These are phyloP conservation scores for Athripsodes cinereus DNA, from an alignment of 2,888 invertebrate species.

Conservation along the genomic window DNA sequence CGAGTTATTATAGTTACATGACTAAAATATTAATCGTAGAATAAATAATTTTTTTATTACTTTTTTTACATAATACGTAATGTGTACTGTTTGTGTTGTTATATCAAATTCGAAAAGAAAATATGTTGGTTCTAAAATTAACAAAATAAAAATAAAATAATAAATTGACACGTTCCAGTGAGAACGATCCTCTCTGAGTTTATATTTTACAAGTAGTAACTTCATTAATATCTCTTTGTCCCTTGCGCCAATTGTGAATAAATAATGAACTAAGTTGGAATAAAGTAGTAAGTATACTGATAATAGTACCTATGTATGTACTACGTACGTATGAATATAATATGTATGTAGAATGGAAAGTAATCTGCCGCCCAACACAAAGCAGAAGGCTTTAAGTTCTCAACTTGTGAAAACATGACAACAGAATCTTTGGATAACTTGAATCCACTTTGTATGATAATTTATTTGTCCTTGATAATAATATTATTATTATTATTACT, in stretches of 20 bases:
- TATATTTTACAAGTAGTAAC: neutral
- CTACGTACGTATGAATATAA: neutral
- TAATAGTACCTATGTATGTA: neutral
- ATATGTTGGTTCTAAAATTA: neutral
- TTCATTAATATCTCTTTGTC: slow-evolving; percentile 4
- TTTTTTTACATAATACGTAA: no score
- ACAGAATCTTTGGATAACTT: slow-evolving; percentile 9
- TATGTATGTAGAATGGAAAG: slow-evolving; percentile 7
- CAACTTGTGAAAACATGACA: slow-evolving; percentile 13
- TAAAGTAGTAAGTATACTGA: no score
- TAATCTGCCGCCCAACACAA: slow-evolving; percentile 22
- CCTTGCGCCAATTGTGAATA: slow-evolving; percentile 1
- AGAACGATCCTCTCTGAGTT: neutral
- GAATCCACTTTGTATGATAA: slow-evolving; percentile 27
- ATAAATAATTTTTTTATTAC: no score
- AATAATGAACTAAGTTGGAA: slow-evolving; percentile 2
- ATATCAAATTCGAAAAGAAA: no score
- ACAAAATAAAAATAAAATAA: neutral
- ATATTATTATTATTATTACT: no score
- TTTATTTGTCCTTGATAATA: slow-evolving; percentile 26
- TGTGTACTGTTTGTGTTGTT: no score
- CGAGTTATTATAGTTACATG: no score
- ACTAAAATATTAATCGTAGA: no score
- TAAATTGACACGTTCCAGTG: no score
- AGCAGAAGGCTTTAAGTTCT: slow-evolving; percentile 14